Percentiles rank a stretch among this genome's conserved stretches.
phyloP scores from a whole-genome alignment of 1,140 invertebrate genomes.

The Hypothenemus hampei region DNA sequence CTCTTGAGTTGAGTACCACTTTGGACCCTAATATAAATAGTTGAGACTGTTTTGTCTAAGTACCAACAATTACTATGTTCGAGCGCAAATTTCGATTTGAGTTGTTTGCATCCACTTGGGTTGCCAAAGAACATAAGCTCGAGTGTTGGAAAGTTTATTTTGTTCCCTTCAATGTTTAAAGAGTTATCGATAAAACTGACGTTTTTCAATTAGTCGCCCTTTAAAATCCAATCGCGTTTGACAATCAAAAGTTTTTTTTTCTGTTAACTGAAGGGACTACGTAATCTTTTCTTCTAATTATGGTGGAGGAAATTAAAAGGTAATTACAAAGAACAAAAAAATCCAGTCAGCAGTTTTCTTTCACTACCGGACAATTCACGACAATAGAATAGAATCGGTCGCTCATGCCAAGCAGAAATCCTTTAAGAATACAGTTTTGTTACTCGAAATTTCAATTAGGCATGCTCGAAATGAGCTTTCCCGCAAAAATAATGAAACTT shows the following conservation, averaged over 20 bases:
- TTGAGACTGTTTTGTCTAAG: too few species aligned
- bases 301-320: constrained; percentile 8
- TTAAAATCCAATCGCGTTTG: background rate
- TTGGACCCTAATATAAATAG: too few species aligned
- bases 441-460: constrained; percentile 4
- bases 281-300: constrained; percentile 7
- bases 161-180: too few species aligned
- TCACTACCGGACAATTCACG: constrained; percentile 1
- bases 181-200: too few species aligned
- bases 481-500: too few species aligned
- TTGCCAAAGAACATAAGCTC: background rate
- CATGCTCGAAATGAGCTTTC: background rate
- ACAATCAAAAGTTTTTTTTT: background rate
- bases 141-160: background rate
- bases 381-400: constrained; percentile 7
- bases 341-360: constrained; percentile 14
- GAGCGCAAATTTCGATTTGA: background rate
- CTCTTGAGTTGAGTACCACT: too few species aligned
- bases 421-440: constrained; percentile 9
- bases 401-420: constrained; percentile 11
- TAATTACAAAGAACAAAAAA: constrained; percentile 7
- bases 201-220: background rate
- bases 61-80: too few species aligned
- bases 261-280: background rate
- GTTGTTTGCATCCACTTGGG: background rate